Percentiles rank a stretch among this genome's conserved stretches.
These are phyloP conservation scores for Scyliorhinus canicula DNA, from an alignment of 2,797 vertebrate genomes.

Conservation along the genomic window DNA sequence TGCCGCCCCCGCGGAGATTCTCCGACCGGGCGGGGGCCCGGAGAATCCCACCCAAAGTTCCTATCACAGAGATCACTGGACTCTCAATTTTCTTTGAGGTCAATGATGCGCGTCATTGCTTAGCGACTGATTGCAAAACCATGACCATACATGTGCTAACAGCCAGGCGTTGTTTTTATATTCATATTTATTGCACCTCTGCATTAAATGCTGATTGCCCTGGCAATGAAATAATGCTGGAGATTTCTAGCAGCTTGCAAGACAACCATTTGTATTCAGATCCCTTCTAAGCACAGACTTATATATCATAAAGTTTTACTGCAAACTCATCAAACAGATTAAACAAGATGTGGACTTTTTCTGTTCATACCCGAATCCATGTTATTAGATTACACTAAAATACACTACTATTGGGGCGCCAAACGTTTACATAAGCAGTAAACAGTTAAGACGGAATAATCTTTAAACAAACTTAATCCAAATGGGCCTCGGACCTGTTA, in stretches of 20 bases:
- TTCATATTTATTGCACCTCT: not conserved
- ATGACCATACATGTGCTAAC: not conserved
- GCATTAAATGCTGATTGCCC: not conserved
- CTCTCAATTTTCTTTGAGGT: not conserved
- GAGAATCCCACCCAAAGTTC: no score
- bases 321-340: not conserved
- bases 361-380: not conserved
- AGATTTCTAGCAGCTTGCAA: not conserved
- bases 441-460: not conserved
- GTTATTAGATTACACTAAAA: not conserved
- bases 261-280: not conserved
- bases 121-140: not conserved
- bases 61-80: not conserved
- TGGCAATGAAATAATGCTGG: not conserved
- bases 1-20: no score
- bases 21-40: no score
- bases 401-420: not conserved
- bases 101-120: not conserved
- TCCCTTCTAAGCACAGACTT: not conserved
- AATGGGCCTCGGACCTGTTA: not conserved
- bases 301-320: not conserved
- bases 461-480: not conserved
- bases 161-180: not conserved
- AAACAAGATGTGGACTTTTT: not conserved
- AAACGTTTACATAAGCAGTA: not conserved